These are phyloP conservation scores for Isoperla grammatica DNA, from an alignment of 2,888 invertebrate genomes.

Conservation along the genomic window DNA sequence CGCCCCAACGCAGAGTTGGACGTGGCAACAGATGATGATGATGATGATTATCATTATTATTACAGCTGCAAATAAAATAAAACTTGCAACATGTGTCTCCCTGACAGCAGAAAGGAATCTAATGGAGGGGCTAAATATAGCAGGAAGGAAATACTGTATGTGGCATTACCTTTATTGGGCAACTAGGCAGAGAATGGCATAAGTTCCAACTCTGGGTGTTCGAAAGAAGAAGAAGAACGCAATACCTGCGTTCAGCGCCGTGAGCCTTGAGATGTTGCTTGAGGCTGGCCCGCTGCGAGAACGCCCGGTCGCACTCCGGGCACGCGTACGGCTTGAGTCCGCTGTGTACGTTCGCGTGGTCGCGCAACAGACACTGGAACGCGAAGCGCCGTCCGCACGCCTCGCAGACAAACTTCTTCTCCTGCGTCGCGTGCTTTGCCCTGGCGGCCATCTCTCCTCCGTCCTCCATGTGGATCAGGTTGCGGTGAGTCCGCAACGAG, in stretches of 20 bases:
- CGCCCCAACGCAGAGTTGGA: no score
- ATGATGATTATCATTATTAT: no score
- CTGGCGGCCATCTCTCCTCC: not conserved
- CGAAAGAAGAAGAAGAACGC: no score
- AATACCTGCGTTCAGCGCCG: slow-evolving; percentile 12
- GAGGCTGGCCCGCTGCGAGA: slow-evolving; percentile 27
- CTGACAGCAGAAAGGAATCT: no score
- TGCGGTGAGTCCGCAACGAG: slow-evolving; percentile 13
- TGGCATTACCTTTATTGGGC: no score
- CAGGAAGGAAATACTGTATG: no score
- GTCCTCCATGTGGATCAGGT: not conserved
- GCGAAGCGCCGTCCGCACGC: slow-evolving; percentile 28
- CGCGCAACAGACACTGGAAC: slow-evolving; percentile 26
- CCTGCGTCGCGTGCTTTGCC: not conserved
- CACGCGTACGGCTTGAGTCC: slow-evolving; percentile 29
- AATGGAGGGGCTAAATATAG: no score
- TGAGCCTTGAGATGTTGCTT: slow-evolving; percentile 29
- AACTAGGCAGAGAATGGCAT: no score
- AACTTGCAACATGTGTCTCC: no score
- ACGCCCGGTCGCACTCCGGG: slow-evolving; percentile 25
- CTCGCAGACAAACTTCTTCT: slow-evolving; percentile 24
- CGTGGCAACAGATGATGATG: no score
- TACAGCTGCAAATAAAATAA: no score
- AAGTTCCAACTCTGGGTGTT: no score
- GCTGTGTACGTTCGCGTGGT: slow-evolving; percentile 25